Percentiles rank a stretch among this genome's conserved stretches.
Conservation (phyloP, 92 coral and sea anemone genomes). For the Palythoa grandiflora region DNA sequence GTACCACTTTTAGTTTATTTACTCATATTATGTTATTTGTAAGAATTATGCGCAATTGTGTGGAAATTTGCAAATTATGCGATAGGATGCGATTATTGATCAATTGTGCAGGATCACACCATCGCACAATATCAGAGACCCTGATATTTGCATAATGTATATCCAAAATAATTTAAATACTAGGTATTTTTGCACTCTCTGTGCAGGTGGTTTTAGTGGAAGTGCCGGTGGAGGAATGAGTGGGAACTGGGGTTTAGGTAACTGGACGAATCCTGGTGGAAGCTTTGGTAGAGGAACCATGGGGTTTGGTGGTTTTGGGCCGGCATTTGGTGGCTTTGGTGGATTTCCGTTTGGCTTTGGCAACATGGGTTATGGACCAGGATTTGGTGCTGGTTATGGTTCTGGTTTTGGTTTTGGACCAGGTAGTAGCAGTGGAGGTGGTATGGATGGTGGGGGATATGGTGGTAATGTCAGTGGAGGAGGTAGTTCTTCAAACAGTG, state of each 20-base stretch:
- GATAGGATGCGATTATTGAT: too few species aligned
- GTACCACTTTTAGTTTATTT: too few species aligned
- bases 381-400: conserved; percentile 32
- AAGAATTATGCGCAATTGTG: too few species aligned
- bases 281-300: conserved; percentile 26
- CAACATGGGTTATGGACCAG: conserved; percentile 1
- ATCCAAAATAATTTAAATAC: too few species aligned
- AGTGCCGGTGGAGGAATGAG: not conserved
- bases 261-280: conserved; percentile 31
- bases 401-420: conserved; percentile 51
- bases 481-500: conserved; percentile 45
- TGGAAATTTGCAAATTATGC: too few species aligned
- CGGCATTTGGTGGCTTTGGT: conserved; percentile 37
- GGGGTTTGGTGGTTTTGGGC: conserved; percentile 43
- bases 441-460: not conserved
- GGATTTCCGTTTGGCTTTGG: conserved; percentile 65
- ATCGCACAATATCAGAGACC: too few species aligned
- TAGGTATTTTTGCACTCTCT: too few species aligned
- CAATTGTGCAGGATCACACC: too few species aligned
- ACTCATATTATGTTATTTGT: too few species aligned
- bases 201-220: conserved; percentile 37
- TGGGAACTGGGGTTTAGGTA: conserved; percentile 25
- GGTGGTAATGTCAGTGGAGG: conserved; percentile 14
- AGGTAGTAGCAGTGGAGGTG: conserved; percentile 27
- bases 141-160: too few species aligned